Conservation (phyloP, 1,140 invertebrate species). For the Cotesia vestalis region DNA sequence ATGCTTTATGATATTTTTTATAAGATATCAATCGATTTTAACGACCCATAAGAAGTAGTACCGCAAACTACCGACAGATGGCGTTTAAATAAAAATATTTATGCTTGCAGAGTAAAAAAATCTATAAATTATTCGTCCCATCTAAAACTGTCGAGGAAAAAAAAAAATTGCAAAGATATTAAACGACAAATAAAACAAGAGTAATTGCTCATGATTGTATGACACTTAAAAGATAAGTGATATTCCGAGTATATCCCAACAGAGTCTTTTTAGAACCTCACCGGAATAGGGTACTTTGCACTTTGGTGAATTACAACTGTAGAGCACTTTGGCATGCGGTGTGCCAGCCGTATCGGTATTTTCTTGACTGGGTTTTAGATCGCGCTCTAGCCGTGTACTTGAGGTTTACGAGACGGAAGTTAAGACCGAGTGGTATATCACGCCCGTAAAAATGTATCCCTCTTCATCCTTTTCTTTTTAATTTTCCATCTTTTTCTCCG, state of each 20-base stretch:
- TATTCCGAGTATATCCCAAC: conserved; percentile 9
- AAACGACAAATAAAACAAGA: background rate
- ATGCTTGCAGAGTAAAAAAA: too few species aligned
- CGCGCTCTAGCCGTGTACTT: conserved; percentile 15
- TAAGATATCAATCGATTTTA: too few species aligned
- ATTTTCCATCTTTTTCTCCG: conserved; percentile 21
- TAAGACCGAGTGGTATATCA: conserved; percentile 34
- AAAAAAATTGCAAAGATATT: too few species aligned
- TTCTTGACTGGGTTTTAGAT: conserved; percentile 38
- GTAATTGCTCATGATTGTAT: conserved; percentile 7
- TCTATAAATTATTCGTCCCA: too few species aligned
- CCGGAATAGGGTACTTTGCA: conserved; percentile 41
- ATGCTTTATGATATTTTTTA: too few species aligned
- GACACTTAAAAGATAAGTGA: conserved; percentile 33
- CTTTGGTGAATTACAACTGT: conserved; percentile 44
- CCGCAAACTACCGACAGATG: too few species aligned
- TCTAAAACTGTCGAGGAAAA: too few species aligned
- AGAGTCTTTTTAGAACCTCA: conserved; percentile 39
- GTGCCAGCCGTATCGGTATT: conserved; percentile 40
- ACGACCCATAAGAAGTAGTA: too few species aligned
- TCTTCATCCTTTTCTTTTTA: conserved; percentile 26
- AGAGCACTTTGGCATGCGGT: too few species aligned
- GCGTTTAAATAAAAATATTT: too few species aligned
- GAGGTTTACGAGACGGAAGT: conserved; percentile 39
- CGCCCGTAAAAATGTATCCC: conserved; percentile 35